phyloP scores from a whole-genome alignment of 2,888 invertebrate species.

The Eilema griseolum region DNA sequence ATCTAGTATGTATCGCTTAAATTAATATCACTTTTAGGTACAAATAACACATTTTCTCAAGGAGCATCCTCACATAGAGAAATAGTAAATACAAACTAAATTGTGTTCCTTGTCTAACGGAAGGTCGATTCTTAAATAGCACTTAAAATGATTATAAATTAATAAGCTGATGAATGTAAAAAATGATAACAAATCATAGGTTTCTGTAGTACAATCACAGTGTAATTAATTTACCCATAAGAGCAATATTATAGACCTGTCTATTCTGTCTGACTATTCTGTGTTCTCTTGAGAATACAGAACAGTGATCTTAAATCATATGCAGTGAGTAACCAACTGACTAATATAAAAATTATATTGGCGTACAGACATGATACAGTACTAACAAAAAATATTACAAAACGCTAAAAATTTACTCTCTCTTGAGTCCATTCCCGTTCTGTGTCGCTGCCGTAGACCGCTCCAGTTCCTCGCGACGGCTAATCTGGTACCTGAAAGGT shows the following conservation, averaged over 20 bases:
- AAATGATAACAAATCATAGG: conserved; percentile 42
- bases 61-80: conserved; percentile 45
- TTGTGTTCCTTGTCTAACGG: conserved; percentile 54
- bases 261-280: too few relatives aligned
- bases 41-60: conserved; percentile 56
- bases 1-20: conserved; percentile 80
- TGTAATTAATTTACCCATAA: conserved; percentile 38
- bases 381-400: conserved; percentile 11
- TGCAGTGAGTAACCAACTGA: conserved; percentile 20
- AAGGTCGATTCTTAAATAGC: conserved; percentile 48
- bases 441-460: conserved; percentile 77
- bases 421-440: conserved; percentile 88
- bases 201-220: conserved; percentile 73
- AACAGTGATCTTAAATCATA: conserved; percentile 22
- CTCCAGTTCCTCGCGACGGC: conserved; percentile 84
- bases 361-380: conserved; percentile 11
- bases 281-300: too few relatives aligned
- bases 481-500: conserved; percentile 84
- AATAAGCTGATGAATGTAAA: conserved; percentile 42
- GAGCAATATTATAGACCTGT: conserved; percentile 26
- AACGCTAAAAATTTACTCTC: conserved; percentile 76
- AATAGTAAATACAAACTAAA: conserved; percentile 49
- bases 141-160: conserved; percentile 43
- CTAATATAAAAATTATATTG: conserved; percentile 26
- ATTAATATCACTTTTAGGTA: conserved; percentile 85